Evolutionary conservation across 2,888 invertebrate genomes (phyloP), one percentile per base, ranked within the genome.

Genomic region (Hanleya hanleyi): DNA sequence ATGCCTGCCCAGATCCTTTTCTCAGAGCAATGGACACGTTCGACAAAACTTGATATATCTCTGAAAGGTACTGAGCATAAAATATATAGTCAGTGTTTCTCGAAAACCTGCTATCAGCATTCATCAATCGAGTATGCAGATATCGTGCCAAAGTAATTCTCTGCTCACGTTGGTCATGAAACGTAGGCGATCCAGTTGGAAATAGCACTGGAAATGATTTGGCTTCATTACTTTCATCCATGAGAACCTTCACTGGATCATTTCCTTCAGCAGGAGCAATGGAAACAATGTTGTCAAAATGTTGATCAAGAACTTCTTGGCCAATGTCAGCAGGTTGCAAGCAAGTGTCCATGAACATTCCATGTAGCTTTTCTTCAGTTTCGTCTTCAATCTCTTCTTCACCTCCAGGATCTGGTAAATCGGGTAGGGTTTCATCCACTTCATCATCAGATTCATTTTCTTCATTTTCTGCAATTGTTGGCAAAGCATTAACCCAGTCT

Each of bases 181-280:
- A 57, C 29, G 57, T 57, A 7, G 57, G 57, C 9, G 57, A 57
- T 57, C 57, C 57, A 26, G n/a, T 22, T 15, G 57, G 57, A 57
- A 26, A 26, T 29, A 41, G 70, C n/a, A n/a, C n/a, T n/a, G n/a
- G n/a, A n/a, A n/a, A n/a, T n/a, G n/a, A n/a, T n/a, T 57, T 57
- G 9, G 57, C 57, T 29, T 57, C 57, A 57, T 57, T 57, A 26
- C 65, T 47, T 36, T 76, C 74, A 32, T 67, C 74, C 37, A 41
- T 62, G 29, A 77, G 72, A 18, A 74, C 67, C 33, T 57, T 74
- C n/a, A 26, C 37, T 47, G 76, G 76, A 36, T 12, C 41, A 1
- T 70, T 57, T 5, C 74, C 70, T 71, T 74, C 68, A 29, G 66
- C 77, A 7, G 74, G 72, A 1, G 77, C 74, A 37, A 74, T 35